A percentile compares a stretch with the other conserved stretches of the same genome.
phyloP scores from a whole-genome alignment of 2,888 invertebrate species.

The Sphaeridia pumilis region DNA sequence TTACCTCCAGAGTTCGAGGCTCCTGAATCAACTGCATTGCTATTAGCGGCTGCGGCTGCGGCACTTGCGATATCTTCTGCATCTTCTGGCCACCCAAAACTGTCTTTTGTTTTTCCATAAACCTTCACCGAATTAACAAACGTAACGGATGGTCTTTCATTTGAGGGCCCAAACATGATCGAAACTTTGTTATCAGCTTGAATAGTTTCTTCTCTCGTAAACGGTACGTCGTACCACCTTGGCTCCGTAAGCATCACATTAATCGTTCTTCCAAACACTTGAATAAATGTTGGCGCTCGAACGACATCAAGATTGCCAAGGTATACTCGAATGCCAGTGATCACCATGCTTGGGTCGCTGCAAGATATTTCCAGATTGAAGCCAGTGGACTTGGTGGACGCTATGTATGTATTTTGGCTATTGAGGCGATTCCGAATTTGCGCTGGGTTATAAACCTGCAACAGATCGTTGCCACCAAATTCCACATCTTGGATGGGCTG shows the following conservation, averaged over 20 bases:
- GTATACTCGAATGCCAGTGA: slow-evolving; percentile 74
- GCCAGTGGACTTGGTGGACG: slow-evolving; percentile 78
- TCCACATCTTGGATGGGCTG: slow-evolving; percentile 83
- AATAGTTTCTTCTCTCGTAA: slow-evolving; percentile 84
- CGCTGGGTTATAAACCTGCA: slow-evolving; percentile 86
- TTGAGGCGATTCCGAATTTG: slow-evolving; percentile 86
- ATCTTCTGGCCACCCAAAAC: slow-evolving; percentile 95
- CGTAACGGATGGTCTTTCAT: slow-evolving; percentile 74
- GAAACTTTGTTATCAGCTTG: slow-evolving; percentile 82
- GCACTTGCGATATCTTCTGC: slow-evolving; percentile 55
- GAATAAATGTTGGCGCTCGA: slow-evolving; percentile 63
- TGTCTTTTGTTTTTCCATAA: slow-evolving; percentile 89
- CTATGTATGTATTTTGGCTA: slow-evolving; percentile 73
- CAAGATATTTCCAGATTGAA: slow-evolving; percentile 80
- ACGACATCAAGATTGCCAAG: slow-evolving; percentile 73
- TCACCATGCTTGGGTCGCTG: slow-evolving; percentile 74
- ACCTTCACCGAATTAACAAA: slow-evolving; percentile 91
- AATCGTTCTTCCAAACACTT: slow-evolving; percentile 62
- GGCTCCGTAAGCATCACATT: slow-evolving; percentile 59
- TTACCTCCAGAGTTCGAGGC: background rate
- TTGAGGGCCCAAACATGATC: slow-evolving; percentile 69
- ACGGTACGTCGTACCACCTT: slow-evolving; percentile 91
- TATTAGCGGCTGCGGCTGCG: background rate
- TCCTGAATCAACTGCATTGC: too few relatives aligned
- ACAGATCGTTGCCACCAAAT: slow-evolving; percentile 84